A percentile compares a stretch with the other conserved stretches of the same genome.
These are phyloP conservation scores for silkworm (Bombyx mori) DNA, from an alignment of 1,140 invertebrate species.

Conservation along the genomic window DNA sequence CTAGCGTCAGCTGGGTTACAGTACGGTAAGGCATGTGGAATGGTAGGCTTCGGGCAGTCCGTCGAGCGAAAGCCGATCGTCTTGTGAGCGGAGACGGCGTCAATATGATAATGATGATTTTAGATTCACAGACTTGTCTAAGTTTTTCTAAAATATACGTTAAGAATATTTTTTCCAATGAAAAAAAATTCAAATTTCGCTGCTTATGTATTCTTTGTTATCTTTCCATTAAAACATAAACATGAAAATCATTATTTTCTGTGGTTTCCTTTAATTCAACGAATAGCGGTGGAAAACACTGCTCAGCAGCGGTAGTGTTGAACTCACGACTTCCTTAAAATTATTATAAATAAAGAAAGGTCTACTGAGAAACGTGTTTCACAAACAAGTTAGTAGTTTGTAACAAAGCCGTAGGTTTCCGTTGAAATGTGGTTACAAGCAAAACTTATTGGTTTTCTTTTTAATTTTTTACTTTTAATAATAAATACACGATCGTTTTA, in stretches of 20 bases:
- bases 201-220: too few species aligned
- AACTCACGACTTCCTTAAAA: constrained; percentile 22
- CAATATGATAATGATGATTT: too few species aligned
- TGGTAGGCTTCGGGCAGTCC: too few species aligned
- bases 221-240: too few species aligned
- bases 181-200: too few species aligned
- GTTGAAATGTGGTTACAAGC: constrained; percentile 19
- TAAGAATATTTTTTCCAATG: too few species aligned
- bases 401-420: constrained; percentile 1
- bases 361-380: constrained; percentile 19
- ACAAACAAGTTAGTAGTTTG: constrained; percentile 2
- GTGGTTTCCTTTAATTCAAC: background rate
- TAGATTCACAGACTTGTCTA: too few species aligned
- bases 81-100: too few species aligned
- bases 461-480: constrained; percentile 10
- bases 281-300: constrained; percentile 1
- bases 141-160: too few species aligned
- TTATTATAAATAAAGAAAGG: constrained; percentile 33
- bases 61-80: too few species aligned
- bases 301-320: constrained; percentile 18
- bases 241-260: background rate
- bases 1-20: too few species aligned
- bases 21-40: too few species aligned
- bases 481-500: background rate
- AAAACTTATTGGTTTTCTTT: constrained; percentile 15